Evolutionary conservation across 2,113 vertebrate species (phyloP).

Genomic region (Cettia cetti): DNA sequence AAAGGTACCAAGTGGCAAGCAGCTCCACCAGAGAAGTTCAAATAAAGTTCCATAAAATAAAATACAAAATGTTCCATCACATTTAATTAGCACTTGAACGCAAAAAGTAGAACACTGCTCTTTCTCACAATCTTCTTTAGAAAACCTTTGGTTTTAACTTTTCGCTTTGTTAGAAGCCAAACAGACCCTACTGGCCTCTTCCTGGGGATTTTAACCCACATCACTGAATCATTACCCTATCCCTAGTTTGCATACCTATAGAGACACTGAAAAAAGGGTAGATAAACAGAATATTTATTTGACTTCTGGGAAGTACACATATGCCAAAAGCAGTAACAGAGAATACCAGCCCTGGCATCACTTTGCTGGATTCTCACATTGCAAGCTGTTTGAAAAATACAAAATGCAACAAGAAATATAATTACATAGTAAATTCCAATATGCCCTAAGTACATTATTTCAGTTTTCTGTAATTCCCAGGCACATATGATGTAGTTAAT

Average conservation of each 20-base stretch:
- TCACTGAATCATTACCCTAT: background rate
- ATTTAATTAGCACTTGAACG: background rate
- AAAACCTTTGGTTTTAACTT: background rate
- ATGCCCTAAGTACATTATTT: background rate
- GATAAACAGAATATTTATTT: background rate
- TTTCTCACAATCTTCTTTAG: background rate
- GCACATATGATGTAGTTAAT: slow-evolving; percentile 9
- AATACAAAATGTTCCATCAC: background rate
- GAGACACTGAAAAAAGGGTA: background rate
- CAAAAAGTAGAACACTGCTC: background rate
- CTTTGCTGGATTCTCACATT: background rate
- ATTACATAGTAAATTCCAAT: background rate
- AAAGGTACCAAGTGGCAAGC: background rate
- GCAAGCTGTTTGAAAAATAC: background rate
- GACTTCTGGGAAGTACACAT: background rate
- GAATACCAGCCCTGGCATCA: background rate
- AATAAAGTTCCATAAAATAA: background rate
- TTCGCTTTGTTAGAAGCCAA: background rate
- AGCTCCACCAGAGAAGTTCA: background rate
- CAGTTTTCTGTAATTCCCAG: slow-evolving; percentile 11
- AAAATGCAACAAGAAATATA: background rate
- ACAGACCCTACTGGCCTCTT: background rate
- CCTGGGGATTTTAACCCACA: background rate
- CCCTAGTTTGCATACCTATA: background rate
- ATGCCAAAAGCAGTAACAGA: background rate